These are phyloP conservation scores for Phrynocephalus guinanensis DNA, from an alignment of 2,797 vertebrate species.

Conservation along the genomic window DNA sequence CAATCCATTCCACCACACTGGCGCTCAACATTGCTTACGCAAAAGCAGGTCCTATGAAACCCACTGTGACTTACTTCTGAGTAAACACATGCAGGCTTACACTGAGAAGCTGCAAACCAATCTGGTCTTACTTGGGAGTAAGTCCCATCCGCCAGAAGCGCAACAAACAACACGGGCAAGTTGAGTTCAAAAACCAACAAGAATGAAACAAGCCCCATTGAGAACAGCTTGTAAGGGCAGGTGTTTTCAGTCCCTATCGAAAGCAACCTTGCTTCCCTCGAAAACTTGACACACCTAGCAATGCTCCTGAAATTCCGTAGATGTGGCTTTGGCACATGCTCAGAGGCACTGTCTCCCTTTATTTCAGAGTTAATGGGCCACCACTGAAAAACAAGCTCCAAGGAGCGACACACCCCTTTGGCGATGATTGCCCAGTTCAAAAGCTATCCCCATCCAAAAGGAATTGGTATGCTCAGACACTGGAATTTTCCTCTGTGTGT, in stretches of 20 bases:
- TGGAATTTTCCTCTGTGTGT: no score
- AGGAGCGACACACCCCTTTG: not conserved
- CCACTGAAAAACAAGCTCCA: not conserved
- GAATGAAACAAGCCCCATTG: no score
- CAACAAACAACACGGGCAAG: not conserved
- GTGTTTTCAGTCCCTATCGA: no score
- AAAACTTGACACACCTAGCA: no score
- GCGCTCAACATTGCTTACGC: not conserved
- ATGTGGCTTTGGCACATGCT: not conserved
- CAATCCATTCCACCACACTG: not conserved
- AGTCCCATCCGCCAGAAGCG: not conserved
- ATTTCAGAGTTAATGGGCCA: not conserved
- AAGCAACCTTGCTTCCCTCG: no score
- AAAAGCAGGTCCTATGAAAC: not conserved
- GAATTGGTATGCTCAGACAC: no score
- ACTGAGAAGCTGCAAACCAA: not conserved
- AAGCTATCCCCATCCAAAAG: no score
- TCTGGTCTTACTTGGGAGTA: not conserved
- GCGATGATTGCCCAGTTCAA: no score
- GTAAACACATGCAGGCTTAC: not conserved
- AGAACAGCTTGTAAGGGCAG: no score
- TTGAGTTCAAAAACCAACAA: not conserved
- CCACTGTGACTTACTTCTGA: not conserved
- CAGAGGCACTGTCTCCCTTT: not conserved
- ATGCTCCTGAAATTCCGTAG: not conserved